These are phyloP conservation scores for Pseudocheirus occidentalis DNA, from an alignment of 2,797 vertebrate genomes.

Conservation along the genomic window DNA sequence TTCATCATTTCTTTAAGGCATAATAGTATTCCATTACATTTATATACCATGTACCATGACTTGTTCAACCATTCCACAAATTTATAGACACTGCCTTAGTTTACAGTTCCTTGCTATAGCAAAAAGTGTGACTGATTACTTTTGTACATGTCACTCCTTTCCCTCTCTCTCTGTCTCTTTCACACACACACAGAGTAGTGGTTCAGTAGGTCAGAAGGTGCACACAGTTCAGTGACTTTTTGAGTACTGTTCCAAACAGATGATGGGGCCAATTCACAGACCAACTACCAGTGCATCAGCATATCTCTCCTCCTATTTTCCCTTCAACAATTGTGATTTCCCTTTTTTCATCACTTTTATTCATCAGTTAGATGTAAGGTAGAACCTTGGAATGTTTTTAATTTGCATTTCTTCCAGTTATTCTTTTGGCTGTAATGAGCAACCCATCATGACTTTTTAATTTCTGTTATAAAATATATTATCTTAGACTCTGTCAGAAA, in stretches of 20 bases:
- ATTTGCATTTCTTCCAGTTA: background rate
- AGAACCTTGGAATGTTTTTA: background rate
- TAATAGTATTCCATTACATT: background rate
- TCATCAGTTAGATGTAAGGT: background rate
- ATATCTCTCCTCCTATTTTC: background rate
- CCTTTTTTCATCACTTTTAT: background rate
- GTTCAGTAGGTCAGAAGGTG: background rate
- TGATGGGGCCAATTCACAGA: background rate
- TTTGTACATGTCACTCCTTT: background rate
- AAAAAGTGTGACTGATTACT: background rate
- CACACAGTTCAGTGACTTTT: background rate
- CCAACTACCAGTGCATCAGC: background rate
- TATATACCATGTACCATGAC: background rate
- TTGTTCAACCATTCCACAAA: background rate
- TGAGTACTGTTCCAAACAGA: background rate
- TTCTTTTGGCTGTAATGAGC: background rate
- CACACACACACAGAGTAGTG: background rate
- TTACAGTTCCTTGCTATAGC: background rate
- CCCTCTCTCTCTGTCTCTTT: background rate
- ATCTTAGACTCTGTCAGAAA: background rate
- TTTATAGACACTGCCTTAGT: background rate
- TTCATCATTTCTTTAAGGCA: background rate
- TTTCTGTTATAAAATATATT: background rate
- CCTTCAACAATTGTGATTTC: background rate
- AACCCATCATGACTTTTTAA: background rate